These are phyloP conservation scores for Halesus radiatus DNA, from an alignment of 1,140 invertebrate genomes.

Conservation along the genomic window DNA sequence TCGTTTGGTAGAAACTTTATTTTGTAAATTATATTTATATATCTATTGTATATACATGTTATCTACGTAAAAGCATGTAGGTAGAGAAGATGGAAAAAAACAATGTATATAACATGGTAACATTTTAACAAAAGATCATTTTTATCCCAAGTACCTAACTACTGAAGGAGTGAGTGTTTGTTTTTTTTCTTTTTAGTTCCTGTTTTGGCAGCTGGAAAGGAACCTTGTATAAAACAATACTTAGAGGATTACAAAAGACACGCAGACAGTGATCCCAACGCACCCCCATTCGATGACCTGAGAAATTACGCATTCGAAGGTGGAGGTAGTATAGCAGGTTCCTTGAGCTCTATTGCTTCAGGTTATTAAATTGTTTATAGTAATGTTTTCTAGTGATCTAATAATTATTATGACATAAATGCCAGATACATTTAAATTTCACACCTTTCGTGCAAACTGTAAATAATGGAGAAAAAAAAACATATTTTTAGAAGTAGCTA, in stretches of 20 bases:
- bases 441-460: no score
- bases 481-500: no score
- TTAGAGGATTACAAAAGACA: conserved; percentile 74
- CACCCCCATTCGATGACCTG: conserved; percentile 77
- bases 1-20: no score
- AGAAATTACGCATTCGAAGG: conserved; percentile 80
- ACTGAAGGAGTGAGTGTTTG: not conserved
- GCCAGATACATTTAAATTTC: no score
- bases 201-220: conserved; percentile 69
- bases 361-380: conserved; percentile 27
- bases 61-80: no score
- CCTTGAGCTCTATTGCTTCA: conserved; percentile 71
- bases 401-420: no score
- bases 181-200: conserved; percentile 69
- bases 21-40: no score
- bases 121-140: no score
- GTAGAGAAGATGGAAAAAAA: not conserved
- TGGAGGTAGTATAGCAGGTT: conserved; percentile 75
- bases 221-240: conserved; percentile 73
- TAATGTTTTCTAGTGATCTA: no score
- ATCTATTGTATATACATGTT: no score
- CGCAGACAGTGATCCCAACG: conserved; percentile 74
- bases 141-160: not conserved
- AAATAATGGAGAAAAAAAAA: no score
- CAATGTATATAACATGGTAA: not conserved